phyloP scores from a whole-genome alignment of 30 jellyfish, hydroid and myxozoan genomes.

The Turritopsis dohrnii region DNA sequence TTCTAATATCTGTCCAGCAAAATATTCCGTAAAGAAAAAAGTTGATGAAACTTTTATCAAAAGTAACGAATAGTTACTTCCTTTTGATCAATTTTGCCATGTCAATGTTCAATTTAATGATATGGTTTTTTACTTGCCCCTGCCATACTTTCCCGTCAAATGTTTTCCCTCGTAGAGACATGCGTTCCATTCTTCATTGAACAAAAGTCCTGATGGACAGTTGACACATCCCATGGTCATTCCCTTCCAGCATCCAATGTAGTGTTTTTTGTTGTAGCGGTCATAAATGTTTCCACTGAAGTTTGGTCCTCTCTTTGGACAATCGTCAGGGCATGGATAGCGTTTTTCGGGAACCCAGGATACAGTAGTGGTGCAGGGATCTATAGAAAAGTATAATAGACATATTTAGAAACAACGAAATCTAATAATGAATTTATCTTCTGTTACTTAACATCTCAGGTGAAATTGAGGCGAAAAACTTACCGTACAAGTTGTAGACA shows the following conservation, averaged over 20 bases:
- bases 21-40: neutral
- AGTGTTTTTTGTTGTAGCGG: neutral
- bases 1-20: neutral
- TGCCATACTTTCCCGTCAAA: neutral
- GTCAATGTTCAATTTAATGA: neutral
- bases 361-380: conserved; percentile 10
- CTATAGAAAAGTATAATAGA: neutral
- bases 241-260: conserved; percentile 32
- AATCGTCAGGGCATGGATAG: conserved; percentile 21
- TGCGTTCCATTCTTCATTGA: conserved; percentile 23
- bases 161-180: conserved; percentile 18
- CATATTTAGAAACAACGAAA: too few relatives aligned
- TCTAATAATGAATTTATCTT: too few relatives aligned
- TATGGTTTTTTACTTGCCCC: neutral
- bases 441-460: too few relatives aligned
- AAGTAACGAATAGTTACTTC: neutral
- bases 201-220: conserved; percentile 26
- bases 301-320: conserved; percentile 19
- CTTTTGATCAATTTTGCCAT: neutral
- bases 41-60: neutral
- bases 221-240: conserved; percentile 20
- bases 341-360: conserved; percentile 18
- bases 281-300: conserved; percentile 24
- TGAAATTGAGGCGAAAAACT: neutral
- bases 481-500: conserved; percentile 13